Base-by-base conservation (phyloP, 1,140 invertebrate species). In the Hyposmocoma kahamanoa region DNA sequence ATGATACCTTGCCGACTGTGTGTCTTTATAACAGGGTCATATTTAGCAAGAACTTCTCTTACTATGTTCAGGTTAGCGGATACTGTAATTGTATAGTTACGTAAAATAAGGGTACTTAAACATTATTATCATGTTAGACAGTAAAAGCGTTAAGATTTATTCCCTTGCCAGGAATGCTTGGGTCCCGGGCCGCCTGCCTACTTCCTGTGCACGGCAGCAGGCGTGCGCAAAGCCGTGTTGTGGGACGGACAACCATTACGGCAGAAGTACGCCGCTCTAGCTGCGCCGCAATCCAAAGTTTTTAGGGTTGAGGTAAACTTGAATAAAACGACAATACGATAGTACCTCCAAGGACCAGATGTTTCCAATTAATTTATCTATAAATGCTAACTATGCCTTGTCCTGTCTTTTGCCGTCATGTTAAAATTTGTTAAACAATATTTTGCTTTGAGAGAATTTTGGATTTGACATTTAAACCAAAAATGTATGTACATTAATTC, bases 171-270 rank as follows among this genome's bases (percentile, higher is more conserved):
- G 70, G 92, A 94, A 65, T 95, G 93, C 70, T 81, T 93, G 42
- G 91, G 93, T 1, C 93, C 93, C 0, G 89, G 90, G 39, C 86
- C 92, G 6, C 92, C 93, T 0, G 88, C 88, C 10, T 86, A 88
- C 3, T 88, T 91, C 64, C 71, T 92, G 13, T 88, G 90, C 47
- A 86, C 90, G 43, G 88, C 87, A 3, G 60, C 77, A 22, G 89
- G 87, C 10, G 89, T 89, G 43, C 82, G 84, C 5, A 88, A 89
- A 56, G 77, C 90, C 3, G 86, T 91, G 18, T 72, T 92, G 17
- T 89, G 91, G 72, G 83, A 87, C 39, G 88, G 90, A 1, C 79
- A 76, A 22, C 67, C 81, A 10, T 62, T 90, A 21, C 59, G 87
- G 0, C 71, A 86, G 36, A 74, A 82, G 18, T 85, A 90, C 30